A percentile compares a stretch with the other conserved stretches of the same genome.
These are phyloP conservation scores for Zoanthus gigantus DNA, from an alignment of 92 coral and sea anemone species.

Conservation along the genomic window DNA sequence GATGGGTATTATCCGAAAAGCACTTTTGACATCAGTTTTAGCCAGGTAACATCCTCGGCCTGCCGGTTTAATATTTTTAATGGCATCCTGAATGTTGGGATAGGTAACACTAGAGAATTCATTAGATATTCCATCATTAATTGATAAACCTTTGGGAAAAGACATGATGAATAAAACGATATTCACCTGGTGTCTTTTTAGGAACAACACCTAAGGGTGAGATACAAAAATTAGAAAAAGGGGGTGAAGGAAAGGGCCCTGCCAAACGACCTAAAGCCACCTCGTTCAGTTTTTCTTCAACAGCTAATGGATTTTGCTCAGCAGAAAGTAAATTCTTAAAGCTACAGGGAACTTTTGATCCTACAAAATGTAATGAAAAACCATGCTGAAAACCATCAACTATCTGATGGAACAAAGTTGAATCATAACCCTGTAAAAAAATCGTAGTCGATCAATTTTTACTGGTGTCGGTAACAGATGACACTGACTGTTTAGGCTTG, in stretches of 20 bases:
- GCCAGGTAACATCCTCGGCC: constrained; percentile 54
- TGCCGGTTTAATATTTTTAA: not conserved
- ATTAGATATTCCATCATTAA: constrained; percentile 62
- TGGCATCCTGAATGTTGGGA: constrained; percentile 42
- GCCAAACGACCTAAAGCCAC: constrained; percentile 62
- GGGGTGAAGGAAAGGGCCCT: constrained; percentile 69
- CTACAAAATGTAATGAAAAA: constrained; percentile 32
- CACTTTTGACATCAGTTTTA: constrained; percentile 61
- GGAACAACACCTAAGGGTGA: constrained; percentile 77
- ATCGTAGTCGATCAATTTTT: not conserved
- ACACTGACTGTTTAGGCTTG: not conserved
- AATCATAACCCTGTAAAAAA: constrained; percentile 22
- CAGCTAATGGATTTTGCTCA: constrained; percentile 24
- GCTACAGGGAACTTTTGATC: not conserved
- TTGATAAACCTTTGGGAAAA: constrained; percentile 64
- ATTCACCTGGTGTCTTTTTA: constrained; percentile 72
- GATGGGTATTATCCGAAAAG: constrained; percentile 58
- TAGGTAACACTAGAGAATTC: constrained; percentile 36
- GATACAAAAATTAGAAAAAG: constrained; percentile 61
- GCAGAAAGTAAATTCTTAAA: constrained; percentile 33
- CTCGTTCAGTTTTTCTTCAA: constrained; percentile 60
- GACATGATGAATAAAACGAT: constrained; percentile 72
- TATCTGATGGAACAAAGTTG: not conserved
- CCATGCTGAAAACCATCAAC: constrained; percentile 45
- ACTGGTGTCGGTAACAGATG: constrained; percentile 50